Conservation (phyloP, 2,113 vertebrate species). For the Felis catus region DNA sequence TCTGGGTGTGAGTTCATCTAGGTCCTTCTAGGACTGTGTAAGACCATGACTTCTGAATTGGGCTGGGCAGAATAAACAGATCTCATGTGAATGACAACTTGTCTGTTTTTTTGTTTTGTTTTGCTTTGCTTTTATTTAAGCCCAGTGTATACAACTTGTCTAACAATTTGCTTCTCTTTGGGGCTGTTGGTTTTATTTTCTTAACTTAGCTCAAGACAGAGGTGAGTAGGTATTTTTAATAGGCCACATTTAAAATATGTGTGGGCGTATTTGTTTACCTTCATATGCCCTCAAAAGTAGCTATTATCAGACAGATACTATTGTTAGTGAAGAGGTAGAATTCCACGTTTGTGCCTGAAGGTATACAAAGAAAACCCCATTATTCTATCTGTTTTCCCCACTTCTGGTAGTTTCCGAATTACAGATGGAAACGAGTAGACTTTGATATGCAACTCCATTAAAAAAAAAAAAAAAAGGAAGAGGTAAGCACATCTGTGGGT, state of each 20-base stretch:
- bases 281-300: not conserved
- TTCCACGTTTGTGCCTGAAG: not conserved
- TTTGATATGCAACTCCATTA: not conserved
- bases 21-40: not conserved
- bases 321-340: not conserved
- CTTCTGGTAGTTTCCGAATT: not conserved
- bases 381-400: not conserved
- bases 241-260: not conserved
- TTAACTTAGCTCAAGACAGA: conserved; percentile 14
- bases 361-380: not conserved
- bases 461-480: not conserved
- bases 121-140: conserved; percentile 28
- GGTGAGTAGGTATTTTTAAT: conserved; percentile 31
- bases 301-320: not conserved
- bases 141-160: not conserved
- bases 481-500: not conserved
- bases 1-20: not conserved
- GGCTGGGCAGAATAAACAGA: not conserved
- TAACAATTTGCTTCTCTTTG: conserved; percentile 35
- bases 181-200: conserved; percentile 56
- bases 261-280: conserved; percentile 14
- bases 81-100: not conserved
- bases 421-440: not conserved
- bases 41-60: not conserved
- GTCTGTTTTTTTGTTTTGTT: not conserved